phyloP scores from a whole-genome alignment of 2,888 invertebrate species.

The Ectobius pallidus region DNA sequence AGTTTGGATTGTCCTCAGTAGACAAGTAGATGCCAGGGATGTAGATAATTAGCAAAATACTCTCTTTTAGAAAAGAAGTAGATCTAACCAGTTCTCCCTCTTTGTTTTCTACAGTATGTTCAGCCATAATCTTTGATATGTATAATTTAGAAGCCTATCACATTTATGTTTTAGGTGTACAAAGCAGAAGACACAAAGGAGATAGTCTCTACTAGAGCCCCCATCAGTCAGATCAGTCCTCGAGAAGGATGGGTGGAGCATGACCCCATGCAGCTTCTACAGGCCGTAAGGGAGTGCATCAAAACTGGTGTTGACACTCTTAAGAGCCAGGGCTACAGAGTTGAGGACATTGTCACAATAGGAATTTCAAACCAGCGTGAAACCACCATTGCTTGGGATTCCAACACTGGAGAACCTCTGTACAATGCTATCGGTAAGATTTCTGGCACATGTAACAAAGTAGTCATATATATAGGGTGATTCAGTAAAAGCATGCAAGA shows the following conservation, averaged over 20 bases:
- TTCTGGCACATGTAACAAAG: no score
- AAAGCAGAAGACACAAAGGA: conserved; percentile 79
- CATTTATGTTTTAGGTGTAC: conserved; percentile 73
- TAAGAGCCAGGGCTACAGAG: conserved; percentile 61
- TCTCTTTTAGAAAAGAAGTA: no score
- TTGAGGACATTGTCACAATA: conserved; percentile 77
- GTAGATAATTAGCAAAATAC: no score
- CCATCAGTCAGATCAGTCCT: conserved; percentile 79
- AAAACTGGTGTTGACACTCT: conserved; percentile 73
- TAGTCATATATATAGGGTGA: no score
- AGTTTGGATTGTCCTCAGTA: no score
- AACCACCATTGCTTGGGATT: conserved; percentile 96
- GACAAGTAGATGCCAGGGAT: no score
- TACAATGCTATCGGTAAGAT: conserved; percentile 88
- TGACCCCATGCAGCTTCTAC: conserved; percentile 84
- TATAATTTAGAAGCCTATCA: no score
- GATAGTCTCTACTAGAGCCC: conserved; percentile 79
- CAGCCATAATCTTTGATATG: no score
- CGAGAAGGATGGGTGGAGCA: conserved; percentile 95
- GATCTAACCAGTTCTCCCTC: no score
- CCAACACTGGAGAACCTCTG: conserved; percentile 85
- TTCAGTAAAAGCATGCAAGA: no score
- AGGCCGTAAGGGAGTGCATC: conserved; percentile 80
- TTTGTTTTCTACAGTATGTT: no score
- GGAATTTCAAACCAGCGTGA: conserved; percentile 98